These are phyloP conservation scores for Gallinago solitaria DNA, from an alignment of 2,797 vertebrate genomes.

Conservation along the genomic window DNA sequence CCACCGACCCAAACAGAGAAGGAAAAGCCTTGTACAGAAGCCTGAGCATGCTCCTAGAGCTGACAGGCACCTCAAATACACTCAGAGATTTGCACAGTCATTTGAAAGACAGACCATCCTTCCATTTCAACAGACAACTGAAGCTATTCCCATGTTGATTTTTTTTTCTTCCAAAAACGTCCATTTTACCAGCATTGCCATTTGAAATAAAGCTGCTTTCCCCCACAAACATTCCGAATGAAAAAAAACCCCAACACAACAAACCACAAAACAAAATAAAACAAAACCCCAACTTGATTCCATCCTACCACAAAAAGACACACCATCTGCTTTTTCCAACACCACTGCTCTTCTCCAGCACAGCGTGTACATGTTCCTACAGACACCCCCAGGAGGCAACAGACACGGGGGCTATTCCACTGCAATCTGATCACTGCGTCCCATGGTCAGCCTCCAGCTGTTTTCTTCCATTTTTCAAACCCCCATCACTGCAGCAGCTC, in stretches of 20 bases:
- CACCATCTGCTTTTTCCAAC: neutral
- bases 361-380: neutral
- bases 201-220: neutral
- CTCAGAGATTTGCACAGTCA: neutral
- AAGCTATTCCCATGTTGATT: neutral
- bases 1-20: neutral
- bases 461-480: neutral
- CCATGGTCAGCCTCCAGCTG: neutral
- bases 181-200: neutral
- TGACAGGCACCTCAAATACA: neutral
- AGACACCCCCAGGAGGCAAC: neutral
- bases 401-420: accelerated
- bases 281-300: neutral
- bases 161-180: neutral
- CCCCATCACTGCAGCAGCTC: neutral
- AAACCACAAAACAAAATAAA: neutral
- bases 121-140: neutral
- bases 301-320: neutral
- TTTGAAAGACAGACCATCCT: neutral
- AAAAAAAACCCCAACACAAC: neutral
- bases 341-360: neutral
- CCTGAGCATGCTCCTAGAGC: neutral
- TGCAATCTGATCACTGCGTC: accelerated
- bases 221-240: neutral
- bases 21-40: conserved; percentile 1